Evolutionary conservation across 2,113 vertebrate species (phyloP).

Genomic region (Corythornis madagascariensis): DNA sequence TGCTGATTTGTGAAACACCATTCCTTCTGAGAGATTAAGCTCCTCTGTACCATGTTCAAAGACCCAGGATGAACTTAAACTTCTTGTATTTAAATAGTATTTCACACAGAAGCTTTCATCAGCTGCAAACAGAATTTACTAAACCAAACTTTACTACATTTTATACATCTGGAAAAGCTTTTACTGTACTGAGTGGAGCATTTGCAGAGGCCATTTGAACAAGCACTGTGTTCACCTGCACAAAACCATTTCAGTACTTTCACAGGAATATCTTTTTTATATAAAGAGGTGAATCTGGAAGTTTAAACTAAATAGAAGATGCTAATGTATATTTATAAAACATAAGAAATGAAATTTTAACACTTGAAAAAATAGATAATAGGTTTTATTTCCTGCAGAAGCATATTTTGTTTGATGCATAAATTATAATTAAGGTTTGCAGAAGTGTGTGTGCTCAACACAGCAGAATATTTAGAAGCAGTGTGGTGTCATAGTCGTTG

Average conservation of each 20-base stretch:
- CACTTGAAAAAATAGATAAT: not conserved
- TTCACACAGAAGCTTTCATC: not conserved
- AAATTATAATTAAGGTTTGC: not conserved
- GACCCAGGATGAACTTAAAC: not conserved
- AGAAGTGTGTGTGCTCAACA: not conserved
- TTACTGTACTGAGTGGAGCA: not conserved
- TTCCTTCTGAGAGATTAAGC: not conserved
- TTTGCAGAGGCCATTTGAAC: not conserved
- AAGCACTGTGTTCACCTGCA: not conserved
- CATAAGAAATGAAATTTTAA: slow-evolving; percentile 20
- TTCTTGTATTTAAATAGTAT: not conserved
- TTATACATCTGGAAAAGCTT: slow-evolving; percentile 11
- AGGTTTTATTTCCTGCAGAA: not conserved
- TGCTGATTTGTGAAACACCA: not conserved
- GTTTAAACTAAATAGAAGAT: slow-evolving; percentile 30
- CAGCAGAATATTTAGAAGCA: not conserved
- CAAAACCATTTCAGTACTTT: not conserved
- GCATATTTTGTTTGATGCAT: not conserved
- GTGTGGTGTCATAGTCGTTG: rapidly evolving
- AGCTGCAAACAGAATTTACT: not conserved
- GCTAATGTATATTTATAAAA: slow-evolving; percentile 41
- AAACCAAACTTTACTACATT: not conserved
- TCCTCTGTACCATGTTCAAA: not conserved
- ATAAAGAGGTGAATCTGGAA: not conserved
- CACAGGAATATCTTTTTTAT: not conserved